Percentiles rank a stretch among this genome's conserved stretches.
Evolutionary conservation across 2,888 invertebrate genomes (phyloP).

Genomic region (Perizoma flavofasciatum): DNA sequence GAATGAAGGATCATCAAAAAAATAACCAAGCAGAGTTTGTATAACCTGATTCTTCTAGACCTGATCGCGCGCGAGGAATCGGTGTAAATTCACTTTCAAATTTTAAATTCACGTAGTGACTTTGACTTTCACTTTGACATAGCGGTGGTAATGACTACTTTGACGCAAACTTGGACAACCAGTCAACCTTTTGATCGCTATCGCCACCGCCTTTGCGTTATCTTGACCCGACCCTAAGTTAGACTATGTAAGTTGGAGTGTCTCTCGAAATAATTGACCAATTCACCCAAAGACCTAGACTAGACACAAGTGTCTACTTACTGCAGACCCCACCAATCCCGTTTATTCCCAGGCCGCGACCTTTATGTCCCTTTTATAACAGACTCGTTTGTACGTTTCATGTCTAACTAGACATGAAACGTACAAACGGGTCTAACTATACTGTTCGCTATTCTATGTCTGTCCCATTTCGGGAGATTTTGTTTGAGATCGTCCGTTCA

Average conservation of each 20-base stretch:
- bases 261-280: constrained; percentile 8
- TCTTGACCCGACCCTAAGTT: too few species aligned
- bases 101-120: too few species aligned
- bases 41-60: too few species aligned
- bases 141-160: too few species aligned
- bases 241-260: background rate
- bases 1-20: too few species aligned
- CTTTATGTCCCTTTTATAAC: constrained; percentile 33
- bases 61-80: too few species aligned
- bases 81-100: too few species aligned
- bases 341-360: constrained; percentile 30
- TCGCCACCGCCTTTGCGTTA: too few species aligned
- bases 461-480: constrained; percentile 27
- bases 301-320: constrained; percentile 23
- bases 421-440: constrained; percentile 24
- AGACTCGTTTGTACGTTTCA: constrained; percentile 28
- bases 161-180: too few species aligned
- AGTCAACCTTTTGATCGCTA: too few species aligned
- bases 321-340: constrained; percentile 27
- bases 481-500: constrained; percentile 34
- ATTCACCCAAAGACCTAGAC: constrained; percentile 14
- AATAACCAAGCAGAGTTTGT: too few species aligned
- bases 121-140: too few species aligned
- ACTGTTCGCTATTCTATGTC: constrained; percentile 9
- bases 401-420: constrained; percentile 23